Conservation (phyloP, 2,797 vertebrate species). For the Eulemur mongoz region DNA sequence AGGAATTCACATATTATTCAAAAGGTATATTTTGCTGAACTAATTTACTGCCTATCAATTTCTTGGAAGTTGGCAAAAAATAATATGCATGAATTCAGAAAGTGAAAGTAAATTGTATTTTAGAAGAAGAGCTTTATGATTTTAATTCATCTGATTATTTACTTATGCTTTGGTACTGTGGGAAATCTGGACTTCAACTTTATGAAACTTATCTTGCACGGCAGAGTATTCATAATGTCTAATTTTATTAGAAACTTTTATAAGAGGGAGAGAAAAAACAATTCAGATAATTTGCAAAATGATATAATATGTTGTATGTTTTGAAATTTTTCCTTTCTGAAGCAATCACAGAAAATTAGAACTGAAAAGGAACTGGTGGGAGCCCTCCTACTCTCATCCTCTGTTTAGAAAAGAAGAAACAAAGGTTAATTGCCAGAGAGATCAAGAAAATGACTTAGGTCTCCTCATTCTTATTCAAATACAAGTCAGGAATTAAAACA, state of each 20-base stretch:
- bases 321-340: background rate
- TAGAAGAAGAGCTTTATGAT: background rate
- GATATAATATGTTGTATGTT: background rate
- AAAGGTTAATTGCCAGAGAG: background rate
- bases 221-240: background rate
- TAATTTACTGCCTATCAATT: background rate
- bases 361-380: background rate
- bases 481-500: background rate
- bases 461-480: background rate
- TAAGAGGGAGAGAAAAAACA: background rate
- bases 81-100: background rate
- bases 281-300: background rate
- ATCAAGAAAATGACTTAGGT: background rate
- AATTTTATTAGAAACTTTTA: slow-evolving; percentile 24
- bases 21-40: background rate
- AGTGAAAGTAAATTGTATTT: background rate
- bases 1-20: background rate
- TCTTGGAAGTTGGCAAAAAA: background rate
- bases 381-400: background rate
- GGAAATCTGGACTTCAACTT: background rate
- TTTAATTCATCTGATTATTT: background rate
- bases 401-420: background rate
- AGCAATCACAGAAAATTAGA: background rate
- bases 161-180: background rate
- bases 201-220: background rate